These are phyloP conservation scores for Gymnodraco acuticeps DNA, from an alignment of 2,797 vertebrate genomes.

Conservation along the genomic window DNA sequence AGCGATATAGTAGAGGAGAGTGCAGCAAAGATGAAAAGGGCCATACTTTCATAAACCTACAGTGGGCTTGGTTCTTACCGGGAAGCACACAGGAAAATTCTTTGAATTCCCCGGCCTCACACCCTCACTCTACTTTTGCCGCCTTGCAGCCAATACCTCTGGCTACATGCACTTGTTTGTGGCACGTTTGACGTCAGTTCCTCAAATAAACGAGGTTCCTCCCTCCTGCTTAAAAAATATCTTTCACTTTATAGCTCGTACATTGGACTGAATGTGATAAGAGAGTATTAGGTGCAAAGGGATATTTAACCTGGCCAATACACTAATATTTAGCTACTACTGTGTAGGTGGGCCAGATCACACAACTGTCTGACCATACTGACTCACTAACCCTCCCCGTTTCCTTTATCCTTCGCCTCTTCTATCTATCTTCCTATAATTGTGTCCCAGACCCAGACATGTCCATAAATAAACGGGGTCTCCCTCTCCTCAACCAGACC, in stretches of 20 bases:
- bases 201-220: conserved; percentile 30
- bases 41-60: conserved; percentile 70
- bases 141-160: conserved; percentile 46
- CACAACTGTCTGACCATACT: conserved; percentile 47
- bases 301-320: conserved; percentile 35
- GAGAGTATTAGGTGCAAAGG: conserved; percentile 23
- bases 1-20: conserved; percentile 65
- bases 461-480: conserved; percentile 85
- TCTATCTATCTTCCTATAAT: conserved; percentile 77
- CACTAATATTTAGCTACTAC: conserved; percentile 28
- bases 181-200: conserved; percentile 69
- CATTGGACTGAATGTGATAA: conserved; percentile 68
- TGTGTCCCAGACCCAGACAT: conserved; percentile 81
- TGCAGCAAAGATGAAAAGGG: conserved; percentile 70
- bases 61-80: conserved; percentile 64
- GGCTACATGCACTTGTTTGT: conserved; percentile 53
- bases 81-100: conserved; percentile 73
- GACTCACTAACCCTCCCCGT: conserved; percentile 41
- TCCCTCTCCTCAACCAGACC: conserved; percentile 73
- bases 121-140: conserved; percentile 69
- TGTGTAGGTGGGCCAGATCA: conserved; percentile 66
- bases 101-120: conserved; percentile 76
- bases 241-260: conserved; percentile 58
- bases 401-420: conserved; percentile 69
- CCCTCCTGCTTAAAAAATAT: conserved; percentile 22